Percentiles rank a stretch among this genome's conserved stretches.
phyloP scores from a whole-genome alignment of 2,797 vertebrate species.

The Phylloscopus collybita region DNA sequence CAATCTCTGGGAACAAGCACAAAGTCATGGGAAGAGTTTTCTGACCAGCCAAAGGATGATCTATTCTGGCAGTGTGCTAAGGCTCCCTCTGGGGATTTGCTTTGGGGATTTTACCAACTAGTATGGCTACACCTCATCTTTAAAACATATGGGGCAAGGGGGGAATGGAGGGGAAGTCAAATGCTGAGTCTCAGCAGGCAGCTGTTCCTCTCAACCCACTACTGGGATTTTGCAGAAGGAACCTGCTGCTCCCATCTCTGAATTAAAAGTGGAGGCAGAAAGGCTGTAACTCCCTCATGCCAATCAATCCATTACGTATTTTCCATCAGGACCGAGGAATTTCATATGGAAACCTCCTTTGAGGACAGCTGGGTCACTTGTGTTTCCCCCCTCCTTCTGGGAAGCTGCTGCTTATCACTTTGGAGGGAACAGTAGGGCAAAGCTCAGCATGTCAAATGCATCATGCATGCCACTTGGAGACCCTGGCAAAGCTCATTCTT shows the following conservation, averaged over 20 bases:
- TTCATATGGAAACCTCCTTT: background rate
- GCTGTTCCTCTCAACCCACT: background rate
- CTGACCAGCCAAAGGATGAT: background rate
- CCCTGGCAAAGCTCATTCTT: background rate
- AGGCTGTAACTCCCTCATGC: background rate
- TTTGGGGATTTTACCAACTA: background rate
- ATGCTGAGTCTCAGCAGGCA: background rate
- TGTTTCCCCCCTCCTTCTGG: background rate
- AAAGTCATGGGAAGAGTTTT: background rate
- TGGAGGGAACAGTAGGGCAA: conserved; percentile 21
- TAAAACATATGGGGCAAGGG: background rate
- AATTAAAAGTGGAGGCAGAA: background rate
- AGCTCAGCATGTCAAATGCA: conserved; percentile 48
- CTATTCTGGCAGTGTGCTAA: background rate
- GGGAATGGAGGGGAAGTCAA: background rate
- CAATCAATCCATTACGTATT: background rate
- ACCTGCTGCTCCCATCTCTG: background rate
- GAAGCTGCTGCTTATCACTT: conserved; percentile 16
- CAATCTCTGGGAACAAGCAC: background rate
- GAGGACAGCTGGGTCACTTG: conserved; percentile 19
- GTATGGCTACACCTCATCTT: background rate
- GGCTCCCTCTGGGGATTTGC: background rate
- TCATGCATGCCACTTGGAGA: conserved; percentile 53
- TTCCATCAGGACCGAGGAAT: background rate
- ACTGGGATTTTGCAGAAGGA: background rate